Evolutionary conservation across 2,113 vertebrate species (phyloP), one percentile per base, ranked within the genome.

Genomic region (Leptobrachium ailaonicum): DNA sequence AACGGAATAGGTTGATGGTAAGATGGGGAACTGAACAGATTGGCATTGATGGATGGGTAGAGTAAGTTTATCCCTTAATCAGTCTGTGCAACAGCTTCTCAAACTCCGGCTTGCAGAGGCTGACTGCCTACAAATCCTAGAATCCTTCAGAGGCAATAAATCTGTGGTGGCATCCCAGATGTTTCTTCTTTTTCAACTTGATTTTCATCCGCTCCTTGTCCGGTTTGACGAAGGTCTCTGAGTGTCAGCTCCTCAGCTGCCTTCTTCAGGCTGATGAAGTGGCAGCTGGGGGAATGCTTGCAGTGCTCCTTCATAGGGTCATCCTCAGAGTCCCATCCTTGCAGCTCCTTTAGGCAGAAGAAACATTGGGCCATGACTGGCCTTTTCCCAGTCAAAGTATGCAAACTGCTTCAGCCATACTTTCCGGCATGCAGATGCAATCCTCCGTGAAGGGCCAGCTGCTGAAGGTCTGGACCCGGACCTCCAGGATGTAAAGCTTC

Each of bases 291-390:
- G 0, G 96, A 95, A 84, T 98, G 97, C 40, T 92, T 92, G 62
- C 82, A 92, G 83, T 99, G 97, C 12, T 99, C 97, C 77, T 95
- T 90, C 96, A 90, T 44, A 0, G 97, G 96, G 78, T 96, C 94
- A 50, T 98, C 96, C 2, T 98, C 94, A 0, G 97, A 96, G 81
- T 98, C 95, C 96, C 97, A 98, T 63, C 97, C 96, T 80, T 98
- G 96, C 85, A 98, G 88, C 86, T 98, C 96, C 87, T 98, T 98
- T 74, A 94, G 90, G 87, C 97, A 98, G 88, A 96, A 97, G 89
- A 98, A 97, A 71, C 97, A 98, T 87, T 94, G 95, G 0, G 94
- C 97, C 54, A 93, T 84, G 70, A 98, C 97, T 0, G 97, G 97
- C 75, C 95, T 88, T 89, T 98, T 98, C n/a, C 95, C 95, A 12